phyloP scores from a whole-genome alignment of 2,797 vertebrate species.

The Sitta carolinensis region DNA sequence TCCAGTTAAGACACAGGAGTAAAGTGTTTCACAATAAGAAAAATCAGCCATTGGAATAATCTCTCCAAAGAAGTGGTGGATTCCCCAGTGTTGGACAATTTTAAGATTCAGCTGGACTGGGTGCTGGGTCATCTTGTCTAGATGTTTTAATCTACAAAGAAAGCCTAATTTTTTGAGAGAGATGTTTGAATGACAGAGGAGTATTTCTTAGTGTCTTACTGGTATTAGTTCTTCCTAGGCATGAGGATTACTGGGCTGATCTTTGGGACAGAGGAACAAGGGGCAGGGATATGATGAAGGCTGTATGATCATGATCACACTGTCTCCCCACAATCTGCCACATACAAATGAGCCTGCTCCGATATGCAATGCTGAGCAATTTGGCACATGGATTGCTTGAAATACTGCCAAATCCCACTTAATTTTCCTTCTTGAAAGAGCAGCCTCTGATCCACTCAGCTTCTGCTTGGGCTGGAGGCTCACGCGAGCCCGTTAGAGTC shows the following conservation, averaged over 20 bases:
- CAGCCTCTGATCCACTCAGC: neutral
- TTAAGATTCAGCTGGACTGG: neutral
- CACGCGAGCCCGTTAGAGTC: neutral
- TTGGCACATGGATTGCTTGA: neutral
- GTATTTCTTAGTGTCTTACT: neutral
- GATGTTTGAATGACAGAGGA: neutral
- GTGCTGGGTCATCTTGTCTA: neutral
- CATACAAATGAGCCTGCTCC: neutral
- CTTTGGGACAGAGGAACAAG: neutral
- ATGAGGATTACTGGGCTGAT: neutral
- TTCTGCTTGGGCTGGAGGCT: neutral
- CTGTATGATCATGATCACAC: neutral
- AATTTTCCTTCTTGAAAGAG: neutral
- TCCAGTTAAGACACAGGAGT: neutral
- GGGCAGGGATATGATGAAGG: neutral
- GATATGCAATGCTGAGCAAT: neutral
- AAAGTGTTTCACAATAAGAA: neutral
- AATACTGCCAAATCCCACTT: neutral
- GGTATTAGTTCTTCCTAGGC: neutral
- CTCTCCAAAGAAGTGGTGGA: neutral
- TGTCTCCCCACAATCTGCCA: accelerated
- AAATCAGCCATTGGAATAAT: neutral
- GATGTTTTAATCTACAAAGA: neutral
- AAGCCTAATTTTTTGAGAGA: neutral
- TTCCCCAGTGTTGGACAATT: accelerated